Evolutionary conservation across 2,797 vertebrate species (phyloP).

Genomic region (Pelochelys cantorii): DNA sequence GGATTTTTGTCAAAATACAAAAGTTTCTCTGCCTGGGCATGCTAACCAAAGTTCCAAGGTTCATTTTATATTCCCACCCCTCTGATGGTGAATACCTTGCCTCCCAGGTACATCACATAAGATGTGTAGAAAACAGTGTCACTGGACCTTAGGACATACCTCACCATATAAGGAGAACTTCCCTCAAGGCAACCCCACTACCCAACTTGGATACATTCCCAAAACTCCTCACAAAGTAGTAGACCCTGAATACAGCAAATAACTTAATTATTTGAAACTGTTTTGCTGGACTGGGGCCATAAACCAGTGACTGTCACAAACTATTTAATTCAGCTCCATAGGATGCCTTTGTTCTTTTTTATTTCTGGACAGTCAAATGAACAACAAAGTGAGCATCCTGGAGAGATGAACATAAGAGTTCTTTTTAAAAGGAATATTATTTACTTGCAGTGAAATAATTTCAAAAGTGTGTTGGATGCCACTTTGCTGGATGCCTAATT

Average conservation of each 20-base stretch:
- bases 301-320: background rate
- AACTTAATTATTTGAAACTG: slow-evolving; percentile 39
- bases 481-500: background rate
- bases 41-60: background rate
- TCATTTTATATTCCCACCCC: background rate
- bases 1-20: background rate
- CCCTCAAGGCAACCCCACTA: background rate
- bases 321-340: background rate
- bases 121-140: background rate
- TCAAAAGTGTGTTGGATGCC: background rate
- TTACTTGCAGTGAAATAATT: background rate
- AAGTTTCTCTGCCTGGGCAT: background rate
- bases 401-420: background rate
- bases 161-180: background rate
- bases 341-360: background rate
- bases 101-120: background rate
- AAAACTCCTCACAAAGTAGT: background rate
- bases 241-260: slow-evolving; percentile 37
- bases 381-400: background rate
- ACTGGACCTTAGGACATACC: background rate
- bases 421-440: background rate
- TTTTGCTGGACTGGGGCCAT: background rate
- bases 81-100: background rate
- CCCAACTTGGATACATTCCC: background rate
- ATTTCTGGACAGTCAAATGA: background rate